phyloP scores from a whole-genome alignment of 2,113 vertebrate genomes.

The Pomatorhinus ruficollis region DNA sequence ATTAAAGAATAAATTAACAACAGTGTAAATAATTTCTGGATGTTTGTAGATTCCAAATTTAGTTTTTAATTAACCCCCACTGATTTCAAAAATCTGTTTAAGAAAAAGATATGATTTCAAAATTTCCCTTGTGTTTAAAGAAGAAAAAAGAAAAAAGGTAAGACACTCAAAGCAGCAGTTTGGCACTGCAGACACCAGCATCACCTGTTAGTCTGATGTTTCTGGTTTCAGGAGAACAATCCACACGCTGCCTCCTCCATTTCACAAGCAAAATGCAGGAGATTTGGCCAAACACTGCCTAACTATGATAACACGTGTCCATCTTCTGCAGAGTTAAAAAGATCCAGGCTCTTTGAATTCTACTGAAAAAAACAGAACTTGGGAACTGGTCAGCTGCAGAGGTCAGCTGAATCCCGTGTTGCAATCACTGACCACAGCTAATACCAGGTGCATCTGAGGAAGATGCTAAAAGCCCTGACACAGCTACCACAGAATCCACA shows the following conservation, averaged over 20 bases:
- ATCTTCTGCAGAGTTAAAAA: background rate
- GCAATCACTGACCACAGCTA: background rate
- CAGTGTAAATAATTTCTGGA: constrained; percentile 74
- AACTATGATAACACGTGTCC: background rate
- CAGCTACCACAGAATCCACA: background rate
- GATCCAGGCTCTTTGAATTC: background rate
- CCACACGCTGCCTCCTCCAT: background rate
- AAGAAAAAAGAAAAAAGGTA: background rate
- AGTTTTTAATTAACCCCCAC: constrained; percentile 75
- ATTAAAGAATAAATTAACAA: constrained; percentile 79
- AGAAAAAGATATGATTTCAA: constrained; percentile 23
- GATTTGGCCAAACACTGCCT: background rate
- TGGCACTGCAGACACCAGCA: background rate
- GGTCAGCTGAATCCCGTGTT: background rate
- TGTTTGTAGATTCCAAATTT: constrained; percentile 74
- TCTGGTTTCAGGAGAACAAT: background rate
- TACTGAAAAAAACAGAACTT: background rate
- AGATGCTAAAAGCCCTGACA: background rate
- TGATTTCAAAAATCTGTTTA: constrained; percentile 50
- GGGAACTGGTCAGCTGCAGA: background rate
- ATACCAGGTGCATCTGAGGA: background rate
- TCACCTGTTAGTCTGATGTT: background rate
- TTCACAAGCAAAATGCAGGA: background rate
- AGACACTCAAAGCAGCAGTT: background rate
- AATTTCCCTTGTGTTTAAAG: constrained; percentile 5